A percentile compares a stretch with the other conserved stretches of the same genome.
phyloP scores from a whole-genome alignment of 2,113 vertebrate genomes.

The Scytalopus superciliaris region DNA sequence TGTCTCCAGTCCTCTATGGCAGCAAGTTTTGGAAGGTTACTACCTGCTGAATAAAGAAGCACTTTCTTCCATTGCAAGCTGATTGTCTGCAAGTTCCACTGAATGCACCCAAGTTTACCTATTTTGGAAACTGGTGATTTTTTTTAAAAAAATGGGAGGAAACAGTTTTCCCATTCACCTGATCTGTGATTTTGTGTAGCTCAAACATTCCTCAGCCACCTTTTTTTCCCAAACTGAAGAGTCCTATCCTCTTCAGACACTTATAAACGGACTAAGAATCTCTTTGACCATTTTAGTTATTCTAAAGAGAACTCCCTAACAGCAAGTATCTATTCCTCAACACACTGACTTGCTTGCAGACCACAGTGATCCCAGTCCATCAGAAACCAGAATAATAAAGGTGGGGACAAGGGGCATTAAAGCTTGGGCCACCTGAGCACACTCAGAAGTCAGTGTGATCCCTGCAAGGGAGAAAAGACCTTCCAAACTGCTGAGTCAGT shows the following conservation, averaged over 20 bases:
- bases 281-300: neutral
- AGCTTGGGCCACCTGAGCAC: neutral
- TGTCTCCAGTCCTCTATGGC: neutral
- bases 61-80: neutral
- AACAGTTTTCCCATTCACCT: neutral
- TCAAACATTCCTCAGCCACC: neutral
- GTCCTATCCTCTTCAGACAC: neutral
- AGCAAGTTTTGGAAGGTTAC: neutral
- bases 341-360: neutral
- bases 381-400: neutral
- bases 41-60: neutral
- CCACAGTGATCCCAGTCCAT: neutral
- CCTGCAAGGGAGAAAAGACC: neutral
- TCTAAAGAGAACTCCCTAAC: neutral
- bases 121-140: neutral
- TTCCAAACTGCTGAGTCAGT: conserved; percentile 38
- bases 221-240: neutral
- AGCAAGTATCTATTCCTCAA: neutral
- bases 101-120: neutral
- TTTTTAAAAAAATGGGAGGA: neutral
- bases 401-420: neutral
- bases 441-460: neutral
- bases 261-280: neutral
- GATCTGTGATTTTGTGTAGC: neutral
- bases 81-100: neutral